phyloP scores from a whole-genome alignment of 92 coral and sea anemone species.

The Epizoanthus rinbou region DNA sequence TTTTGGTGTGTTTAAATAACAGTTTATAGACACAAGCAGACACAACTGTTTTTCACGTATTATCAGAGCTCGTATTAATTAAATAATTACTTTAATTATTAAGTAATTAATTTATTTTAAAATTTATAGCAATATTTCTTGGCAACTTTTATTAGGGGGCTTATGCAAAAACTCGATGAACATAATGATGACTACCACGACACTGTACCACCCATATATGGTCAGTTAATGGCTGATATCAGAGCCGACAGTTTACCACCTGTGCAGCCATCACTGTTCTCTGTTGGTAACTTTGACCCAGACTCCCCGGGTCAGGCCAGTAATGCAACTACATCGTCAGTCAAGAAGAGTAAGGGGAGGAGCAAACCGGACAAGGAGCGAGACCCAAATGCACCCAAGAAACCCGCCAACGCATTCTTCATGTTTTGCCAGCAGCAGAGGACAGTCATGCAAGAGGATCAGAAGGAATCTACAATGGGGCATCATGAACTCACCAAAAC shows the following conservation, averaged over 20 bases:
- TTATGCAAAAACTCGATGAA: constrained; percentile 84
- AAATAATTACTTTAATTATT: no score
- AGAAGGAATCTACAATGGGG: constrained; percentile 87
- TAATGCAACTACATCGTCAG: constrained; percentile 53
- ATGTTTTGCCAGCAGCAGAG: constrained; percentile 98
- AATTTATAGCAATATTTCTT: no score
- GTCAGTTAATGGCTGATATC: constrained; percentile 37
- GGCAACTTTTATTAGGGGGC: constrained; percentile 51
- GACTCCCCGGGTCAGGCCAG: constrained; percentile 70
- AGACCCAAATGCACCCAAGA: constrained; percentile 98
- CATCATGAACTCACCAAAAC: constrained; percentile 96
- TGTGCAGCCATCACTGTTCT: constrained; percentile 43
- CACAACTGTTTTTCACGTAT: no score
- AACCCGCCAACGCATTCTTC: constrained; percentile 98
- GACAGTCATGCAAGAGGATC: constrained; percentile 92
- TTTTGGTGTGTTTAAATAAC: no score
- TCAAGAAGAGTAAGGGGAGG: constrained; percentile 72
- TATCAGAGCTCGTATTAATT: no score
- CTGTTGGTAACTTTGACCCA: constrained; percentile 54
- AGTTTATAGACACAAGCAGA: no score
- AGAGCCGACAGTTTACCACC: constrained; percentile 5
- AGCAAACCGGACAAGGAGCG: constrained; percentile 83
- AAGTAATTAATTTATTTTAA: no score
- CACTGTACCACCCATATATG: constrained; percentile 67
- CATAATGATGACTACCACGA: constrained; percentile 81